Evolutionary conservation across 2,113 vertebrate genomes (phyloP).

Genomic region (Takifugu bimaculatus): DNA sequence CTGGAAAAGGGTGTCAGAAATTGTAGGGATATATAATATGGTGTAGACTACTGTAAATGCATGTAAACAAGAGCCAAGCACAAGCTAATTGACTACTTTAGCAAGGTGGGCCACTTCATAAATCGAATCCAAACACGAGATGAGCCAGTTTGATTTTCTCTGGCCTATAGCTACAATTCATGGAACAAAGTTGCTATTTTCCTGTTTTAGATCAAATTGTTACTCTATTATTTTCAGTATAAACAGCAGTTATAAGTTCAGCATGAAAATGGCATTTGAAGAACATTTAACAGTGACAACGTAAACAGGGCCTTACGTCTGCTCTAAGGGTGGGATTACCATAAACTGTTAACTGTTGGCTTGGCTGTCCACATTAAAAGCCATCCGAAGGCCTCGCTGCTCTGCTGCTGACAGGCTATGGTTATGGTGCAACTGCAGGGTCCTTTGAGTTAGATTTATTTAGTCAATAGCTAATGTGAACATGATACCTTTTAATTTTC

Average conservation of each 20-base stretch:
- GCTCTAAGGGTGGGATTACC: slow-evolving; percentile 34
- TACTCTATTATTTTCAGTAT: not conserved
- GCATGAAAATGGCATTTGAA: slow-evolving; percentile 35
- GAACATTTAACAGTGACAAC: slow-evolving; percentile 24
- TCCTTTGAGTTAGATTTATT: slow-evolving; percentile 34
- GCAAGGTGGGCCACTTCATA: not conserved
- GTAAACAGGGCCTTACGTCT: slow-evolving; percentile 28
- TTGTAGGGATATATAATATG: too few species aligned
- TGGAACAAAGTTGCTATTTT: slow-evolving; percentile 2
- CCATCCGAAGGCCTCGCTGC: slow-evolving; percentile 16
- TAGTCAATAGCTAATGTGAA: slow-evolving; percentile 18
- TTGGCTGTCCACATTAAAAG: slow-evolving; percentile 47
- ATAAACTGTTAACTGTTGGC: slow-evolving; percentile 46
- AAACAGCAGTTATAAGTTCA: slow-evolving; percentile 4
- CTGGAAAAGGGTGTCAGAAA: too few species aligned
- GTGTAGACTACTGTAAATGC: too few species aligned
- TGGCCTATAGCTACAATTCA: not conserved
- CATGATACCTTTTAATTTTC: slow-evolving; percentile 54
- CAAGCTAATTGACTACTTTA: too few species aligned
- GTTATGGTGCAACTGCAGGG: slow-evolving; percentile 30
- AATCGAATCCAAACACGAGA: not conserved
- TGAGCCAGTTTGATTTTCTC: not conserved
- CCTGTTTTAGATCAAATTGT: slow-evolving; percentile 2
- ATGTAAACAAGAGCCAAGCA: too few species aligned
- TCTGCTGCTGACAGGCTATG: slow-evolving; percentile 37